These are phyloP conservation scores for Aviceda subcristata DNA, from an alignment of 2,113 vertebrate genomes.

Conservation along the genomic window DNA sequence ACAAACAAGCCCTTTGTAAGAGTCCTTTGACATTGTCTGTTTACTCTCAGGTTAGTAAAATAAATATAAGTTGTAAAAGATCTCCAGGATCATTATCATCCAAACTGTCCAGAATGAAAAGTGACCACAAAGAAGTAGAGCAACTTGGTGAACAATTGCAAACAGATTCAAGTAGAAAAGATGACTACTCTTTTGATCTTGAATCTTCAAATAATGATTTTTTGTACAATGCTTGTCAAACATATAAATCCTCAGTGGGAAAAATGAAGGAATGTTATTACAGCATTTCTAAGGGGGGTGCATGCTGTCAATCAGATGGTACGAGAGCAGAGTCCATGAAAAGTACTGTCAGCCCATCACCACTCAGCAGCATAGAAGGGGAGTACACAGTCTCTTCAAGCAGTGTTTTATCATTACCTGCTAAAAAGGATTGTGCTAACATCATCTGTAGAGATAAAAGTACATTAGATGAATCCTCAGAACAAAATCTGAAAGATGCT, in stretches of 20 bases:
- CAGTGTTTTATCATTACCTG: not conserved
- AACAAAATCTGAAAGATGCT: not conserved
- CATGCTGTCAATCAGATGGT: not conserved
- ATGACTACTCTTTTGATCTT: not conserved
- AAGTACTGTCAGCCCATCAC: not conserved
- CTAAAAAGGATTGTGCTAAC: not conserved
- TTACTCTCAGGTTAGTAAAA: constrained; percentile 43
- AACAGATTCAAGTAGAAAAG: not conserved
- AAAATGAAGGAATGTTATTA: not conserved
- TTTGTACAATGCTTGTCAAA: not conserved
- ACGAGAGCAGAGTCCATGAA: not conserved
- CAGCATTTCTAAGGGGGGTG: not conserved
- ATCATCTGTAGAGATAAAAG: not conserved
- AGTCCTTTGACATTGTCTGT: constrained; percentile 12
- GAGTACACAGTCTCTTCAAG: not conserved
- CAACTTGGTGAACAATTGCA: constrained; percentile 18
- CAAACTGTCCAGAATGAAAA: constrained; percentile 83
- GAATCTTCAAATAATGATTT: not conserved
- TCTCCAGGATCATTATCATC: constrained; percentile 77
- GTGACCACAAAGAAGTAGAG: constrained; percentile 25
- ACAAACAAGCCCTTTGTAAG: not conserved
- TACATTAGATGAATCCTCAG: not conserved
- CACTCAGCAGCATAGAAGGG: not conserved
- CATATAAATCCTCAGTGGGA: not conserved
- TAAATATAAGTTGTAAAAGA: not conserved